Base-by-base conservation (phyloP, 2,113 vertebrate genomes). In the Catharus bicknelli region DNA sequence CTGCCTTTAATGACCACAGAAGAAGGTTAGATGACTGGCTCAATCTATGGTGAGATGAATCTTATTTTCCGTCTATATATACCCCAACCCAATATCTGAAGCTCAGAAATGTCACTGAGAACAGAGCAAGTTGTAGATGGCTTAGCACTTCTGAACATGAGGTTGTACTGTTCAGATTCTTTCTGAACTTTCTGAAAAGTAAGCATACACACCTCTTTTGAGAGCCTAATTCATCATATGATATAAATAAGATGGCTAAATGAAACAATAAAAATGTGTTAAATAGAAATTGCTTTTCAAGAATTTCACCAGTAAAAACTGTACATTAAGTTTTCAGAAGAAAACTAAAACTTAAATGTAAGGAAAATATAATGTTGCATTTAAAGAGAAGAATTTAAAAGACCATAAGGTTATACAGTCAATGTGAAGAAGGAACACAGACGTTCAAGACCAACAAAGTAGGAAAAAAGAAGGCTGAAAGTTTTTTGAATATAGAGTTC, bases 341-440 rank as follows among this genome's bases (percentile, higher is more conserved):
- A 76, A 79, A 73, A 1, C 1, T 18, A 42, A 58, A 84, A 27
- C 11, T 48, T 55, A 30, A 62, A 43, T 21, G 57, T 38, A 19
- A 4, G 10, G 11, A 3, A 2, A 27, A 83, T n/a, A 45, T 3
- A 20, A 25, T 15, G 1, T 15, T 61, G 1, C 27, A 29, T 59
- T 74, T 86, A 51, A 73, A 78, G 10, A 76, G 20, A 63, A 76
- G 13, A 18, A 43, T 83, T 72, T 77, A 27, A 59, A 92, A 72
- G 61, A 77, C 6, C 4, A 0, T 47, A 19, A 63, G 27, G 5
- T 81, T 30, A 72, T 48, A 42, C 76, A 85, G 15, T 58, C 27
- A 45, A 25, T 22, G 18, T 58, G 38, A 75, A 74, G 11, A 58
- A 79, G 11, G 7, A 47, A 5, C 8, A 17, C 43, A 7, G 10